Evolutionary conservation across 2,797 vertebrate genomes (phyloP).

Genomic region (Pangasius djambal): DNA sequence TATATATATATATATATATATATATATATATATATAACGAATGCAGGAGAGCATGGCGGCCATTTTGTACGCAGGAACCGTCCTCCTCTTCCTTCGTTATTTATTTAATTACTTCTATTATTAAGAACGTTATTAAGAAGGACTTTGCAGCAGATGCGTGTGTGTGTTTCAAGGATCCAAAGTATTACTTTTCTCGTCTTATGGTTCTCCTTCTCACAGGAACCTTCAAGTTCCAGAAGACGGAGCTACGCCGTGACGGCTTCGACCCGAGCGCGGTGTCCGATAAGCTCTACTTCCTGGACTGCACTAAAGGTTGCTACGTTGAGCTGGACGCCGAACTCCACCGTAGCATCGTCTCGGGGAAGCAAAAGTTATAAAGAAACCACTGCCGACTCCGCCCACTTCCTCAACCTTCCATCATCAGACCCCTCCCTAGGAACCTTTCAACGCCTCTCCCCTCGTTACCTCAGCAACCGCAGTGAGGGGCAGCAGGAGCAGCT

Average conservation of each 20-base stretch:
- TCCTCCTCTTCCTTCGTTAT: background rate
- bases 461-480: constrained; percentile 73
- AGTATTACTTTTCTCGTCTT: background rate
- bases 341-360: constrained; percentile 82
- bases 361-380: constrained; percentile 88
- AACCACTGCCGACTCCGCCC: constrained; percentile 14
- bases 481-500: constrained; percentile 62
- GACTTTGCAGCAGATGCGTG: too few species aligned
- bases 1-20: too few species aligned
- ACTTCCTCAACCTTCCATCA: constrained; percentile 31
- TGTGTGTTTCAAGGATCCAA: background rate
- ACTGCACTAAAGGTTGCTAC: constrained; percentile 84
- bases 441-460: constrained; percentile 56
- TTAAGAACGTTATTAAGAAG: background rate
- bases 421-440: constrained; percentile 25
- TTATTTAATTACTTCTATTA: background rate
- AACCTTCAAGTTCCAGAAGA: constrained; percentile 97
- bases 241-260: constrained; percentile 86
- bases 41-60: background rate
- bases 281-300: constrained; percentile 91
- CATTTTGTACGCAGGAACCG: background rate
- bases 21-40: too few species aligned
- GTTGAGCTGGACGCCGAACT: constrained; percentile 77
- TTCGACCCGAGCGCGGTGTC: constrained; percentile 82
- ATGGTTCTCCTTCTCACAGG: constrained; percentile 69